Conservation (phyloP, 1,140 invertebrate species). For the Conus ventricosus region DNA sequence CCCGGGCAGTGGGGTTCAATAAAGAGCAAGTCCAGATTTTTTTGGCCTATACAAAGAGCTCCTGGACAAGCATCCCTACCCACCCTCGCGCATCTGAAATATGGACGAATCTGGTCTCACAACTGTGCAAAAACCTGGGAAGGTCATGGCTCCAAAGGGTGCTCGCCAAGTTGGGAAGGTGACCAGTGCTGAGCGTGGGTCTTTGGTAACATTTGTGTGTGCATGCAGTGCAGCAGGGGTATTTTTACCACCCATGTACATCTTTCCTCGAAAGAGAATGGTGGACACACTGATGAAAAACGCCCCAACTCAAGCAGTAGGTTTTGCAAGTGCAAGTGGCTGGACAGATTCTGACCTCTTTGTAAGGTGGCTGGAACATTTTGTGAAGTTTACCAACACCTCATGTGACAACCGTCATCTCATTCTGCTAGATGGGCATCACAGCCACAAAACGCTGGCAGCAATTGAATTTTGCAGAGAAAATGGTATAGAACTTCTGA, state of each 20-base stretch:
- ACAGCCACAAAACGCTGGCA: neutral
- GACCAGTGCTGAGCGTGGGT: conserved; percentile 74
- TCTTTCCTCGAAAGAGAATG: conserved; percentile 29
- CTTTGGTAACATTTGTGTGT: conserved; percentile 56
- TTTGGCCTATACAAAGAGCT: conserved; percentile 57
- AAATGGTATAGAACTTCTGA: conserved; percentile 13
- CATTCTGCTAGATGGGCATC: conserved; percentile 48
- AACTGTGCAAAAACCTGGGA: conserved; percentile 73
- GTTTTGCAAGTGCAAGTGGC: conserved; percentile 40
- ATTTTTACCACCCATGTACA: conserved; percentile 59
- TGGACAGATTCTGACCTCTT: conserved; percentile 51
- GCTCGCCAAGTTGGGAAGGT: conserved; percentile 72
- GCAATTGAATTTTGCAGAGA: conserved; percentile 42
- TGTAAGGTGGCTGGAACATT: conserved; percentile 36
- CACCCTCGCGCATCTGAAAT: conserved; percentile 70
- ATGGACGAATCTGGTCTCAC: conserved; percentile 76
- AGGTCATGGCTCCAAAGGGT: conserved; percentile 47
- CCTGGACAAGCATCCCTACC: conserved; percentile 51
- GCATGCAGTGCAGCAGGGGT: conserved; percentile 56
- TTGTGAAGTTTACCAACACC: conserved; percentile 60
- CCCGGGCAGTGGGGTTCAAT: conserved; percentile 74
- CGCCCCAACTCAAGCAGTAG: conserved; percentile 36
- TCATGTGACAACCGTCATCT: conserved; percentile 61
- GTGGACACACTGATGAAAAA: conserved; percentile 71
- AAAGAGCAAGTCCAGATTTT: conserved; percentile 73